A percentile compares a stretch with the other conserved stretches of the same genome.
These are phyloP conservation scores for Saccopteryx bilineata DNA, from an alignment of 2,113 vertebrate genomes.

Conservation along the genomic window DNA sequence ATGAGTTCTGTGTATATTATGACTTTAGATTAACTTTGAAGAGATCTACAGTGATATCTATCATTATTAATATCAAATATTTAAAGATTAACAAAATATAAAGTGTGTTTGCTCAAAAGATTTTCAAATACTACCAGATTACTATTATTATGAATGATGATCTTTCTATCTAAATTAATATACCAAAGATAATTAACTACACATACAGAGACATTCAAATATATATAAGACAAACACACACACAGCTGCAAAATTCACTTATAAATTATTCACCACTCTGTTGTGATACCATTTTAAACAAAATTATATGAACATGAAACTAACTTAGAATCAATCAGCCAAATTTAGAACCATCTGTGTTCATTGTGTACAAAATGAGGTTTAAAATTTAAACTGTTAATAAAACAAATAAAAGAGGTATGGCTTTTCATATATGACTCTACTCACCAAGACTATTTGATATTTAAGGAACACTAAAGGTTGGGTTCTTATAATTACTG, in stretches of 20 bases:
- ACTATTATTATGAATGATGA: neutral
- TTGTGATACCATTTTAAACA: slow-evolving; percentile 9
- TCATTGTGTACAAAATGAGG: slow-evolving; percentile 71
- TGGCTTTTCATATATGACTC: slow-evolving; percentile 61
- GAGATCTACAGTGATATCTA: neutral
- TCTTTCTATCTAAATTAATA: neutral
- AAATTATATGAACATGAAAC: slow-evolving; percentile 55
- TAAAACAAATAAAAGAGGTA: slow-evolving; percentile 74
- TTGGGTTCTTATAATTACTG: slow-evolving; percentile 45
- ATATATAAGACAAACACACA: neutral
- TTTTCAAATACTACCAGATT: neutral
- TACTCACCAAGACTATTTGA: slow-evolving; percentile 13
- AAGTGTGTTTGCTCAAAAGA: neutral
- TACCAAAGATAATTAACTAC: neutral
- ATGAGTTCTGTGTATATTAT: neutral
- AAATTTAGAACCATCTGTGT: slow-evolving; percentile 49
- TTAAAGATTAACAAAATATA: neutral
- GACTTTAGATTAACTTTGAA: neutral
- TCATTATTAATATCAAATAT: neutral
- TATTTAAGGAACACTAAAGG: slow-evolving; percentile 59
- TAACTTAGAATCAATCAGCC: slow-evolving; percentile 53
- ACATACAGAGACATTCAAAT: neutral
- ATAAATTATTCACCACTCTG: slow-evolving; percentile 1
- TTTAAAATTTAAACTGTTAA: slow-evolving; percentile 66
- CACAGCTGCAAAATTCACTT: neutral